A percentile compares a stretch with the other conserved stretches of the same genome.
Conservation (phyloP, 1,140 invertebrate species). For the Formica exsecta region DNA sequence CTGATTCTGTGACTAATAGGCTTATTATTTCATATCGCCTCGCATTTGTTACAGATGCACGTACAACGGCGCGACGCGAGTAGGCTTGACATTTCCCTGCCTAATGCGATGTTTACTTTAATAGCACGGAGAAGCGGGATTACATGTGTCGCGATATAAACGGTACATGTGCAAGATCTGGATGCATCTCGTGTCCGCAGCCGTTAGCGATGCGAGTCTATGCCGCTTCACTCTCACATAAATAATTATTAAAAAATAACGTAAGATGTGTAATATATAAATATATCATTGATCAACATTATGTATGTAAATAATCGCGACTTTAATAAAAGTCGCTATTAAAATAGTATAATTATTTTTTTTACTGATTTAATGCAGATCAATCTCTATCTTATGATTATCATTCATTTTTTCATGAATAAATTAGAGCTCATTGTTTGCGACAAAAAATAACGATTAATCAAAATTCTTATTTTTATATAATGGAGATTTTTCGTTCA, state of each 20-base stretch:
- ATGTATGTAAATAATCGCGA: not conserved
- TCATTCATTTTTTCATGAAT: not conserved
- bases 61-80: constrained; percentile 53
- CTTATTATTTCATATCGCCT: constrained; percentile 86
- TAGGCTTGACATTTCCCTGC: constrained; percentile 68
- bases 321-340: not conserved
- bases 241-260: not conserved
- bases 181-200: not conserved
- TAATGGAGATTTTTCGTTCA: not conserved
- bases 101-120: constrained; percentile 81
- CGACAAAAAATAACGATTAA: not conserved
- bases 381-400: not conserved
- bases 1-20: constrained; percentile 83
- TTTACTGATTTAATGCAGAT: not conserved
- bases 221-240: not conserved
- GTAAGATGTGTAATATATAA: not conserved
- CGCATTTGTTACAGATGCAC: constrained; percentile 81
- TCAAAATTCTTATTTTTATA: not conserved
- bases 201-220: not conserved
- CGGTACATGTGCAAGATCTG: constrained; percentile 32
- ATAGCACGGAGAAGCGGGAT: constrained; percentile 78
- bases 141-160: constrained; percentile 68
- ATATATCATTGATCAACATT: constrained; percentile 15
- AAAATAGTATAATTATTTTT: not conserved
- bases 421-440: not conserved